Evolutionary conservation across 2,888 invertebrate genomes (phyloP), one percentile per base, ranked within the genome.

Genomic region (Drosophila yooni): DNA sequence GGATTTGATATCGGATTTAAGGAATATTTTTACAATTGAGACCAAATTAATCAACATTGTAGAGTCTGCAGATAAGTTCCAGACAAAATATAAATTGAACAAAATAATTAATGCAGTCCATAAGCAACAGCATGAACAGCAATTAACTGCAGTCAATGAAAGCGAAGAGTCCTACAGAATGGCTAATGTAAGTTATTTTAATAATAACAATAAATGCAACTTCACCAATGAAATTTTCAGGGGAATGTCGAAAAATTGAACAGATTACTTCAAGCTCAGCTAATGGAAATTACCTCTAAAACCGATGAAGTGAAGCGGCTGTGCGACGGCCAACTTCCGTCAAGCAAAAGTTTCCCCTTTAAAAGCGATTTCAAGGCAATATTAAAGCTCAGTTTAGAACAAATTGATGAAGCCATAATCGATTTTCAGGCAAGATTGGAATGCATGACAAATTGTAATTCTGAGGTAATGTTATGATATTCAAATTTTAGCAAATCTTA

Each of bases 391-490:
- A 93, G 94, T 21, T 62, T 95, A 0, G 93, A 93, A 0, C 93
- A 94, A 1, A 89, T 97, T 10, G 94, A 94, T 34, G 94, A 94
- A 1, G 94, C 94, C 54, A 94, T 95, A 66, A 94, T 94, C 38
- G 95, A 95, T 48, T 91, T 95, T 18, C 94, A 95, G 82, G 95
- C 96, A 0, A 94, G 95, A 86, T 94, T 96, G 21, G 95, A 95
- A 50, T 96, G 96, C 83, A 94, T 94, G 63, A 92, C 93, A 33
- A 94, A 94, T 0, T 94, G 94, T 54, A 94, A 95, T 79, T 94
- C 95, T 40, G 94, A 94, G 92, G 95, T 96, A 92, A 66, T 40
- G 43, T 46, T 46, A 8, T n/a, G 8, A 25, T 11, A n/a, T 25
- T 5, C n/a, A 51, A 29, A 25, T 46, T 46, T 46, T 3, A 4